Conservation (phyloP, 2,888 invertebrate species). For the Allolobophora icterica region DNA sequence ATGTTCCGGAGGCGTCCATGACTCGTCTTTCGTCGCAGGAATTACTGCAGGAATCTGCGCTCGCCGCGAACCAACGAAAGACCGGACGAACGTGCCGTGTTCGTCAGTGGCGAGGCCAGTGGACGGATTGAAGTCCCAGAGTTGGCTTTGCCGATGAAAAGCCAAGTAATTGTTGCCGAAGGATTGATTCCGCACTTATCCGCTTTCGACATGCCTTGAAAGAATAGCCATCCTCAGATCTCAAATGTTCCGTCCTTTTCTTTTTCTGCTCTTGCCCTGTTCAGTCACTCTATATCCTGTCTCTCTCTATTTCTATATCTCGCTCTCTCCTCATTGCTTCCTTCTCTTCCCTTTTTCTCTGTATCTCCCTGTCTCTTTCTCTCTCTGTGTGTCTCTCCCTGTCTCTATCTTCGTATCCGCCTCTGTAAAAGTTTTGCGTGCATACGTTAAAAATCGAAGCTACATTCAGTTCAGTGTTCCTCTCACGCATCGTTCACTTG, state of each 20-base stretch:
- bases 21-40: not conserved
- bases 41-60: conserved; percentile 3
- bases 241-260: not conserved
- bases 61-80: not conserved
- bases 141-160: conserved; percentile 5
- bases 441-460: too few species aligned
- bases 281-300: too few species aligned
- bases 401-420: too few species aligned
- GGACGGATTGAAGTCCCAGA: not conserved
- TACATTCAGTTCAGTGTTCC: too few species aligned
- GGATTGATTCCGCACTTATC: not conserved
- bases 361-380: not conserved
- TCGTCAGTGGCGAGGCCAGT: not conserved
- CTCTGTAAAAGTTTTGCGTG: too few species aligned
- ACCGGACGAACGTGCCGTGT: not conserved
- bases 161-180: conserved; percentile 17
- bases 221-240: not conserved
- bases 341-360: not conserved
- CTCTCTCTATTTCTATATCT: not conserved
- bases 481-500: too few species aligned
- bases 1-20: not conserved
- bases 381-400: not conserved
- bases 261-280: too few species aligned
- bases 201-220: not conserved
- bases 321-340: not conserved